Conservation (phyloP, 2,113 vertebrate genomes). For the Oceanites oceanicus region DNA sequence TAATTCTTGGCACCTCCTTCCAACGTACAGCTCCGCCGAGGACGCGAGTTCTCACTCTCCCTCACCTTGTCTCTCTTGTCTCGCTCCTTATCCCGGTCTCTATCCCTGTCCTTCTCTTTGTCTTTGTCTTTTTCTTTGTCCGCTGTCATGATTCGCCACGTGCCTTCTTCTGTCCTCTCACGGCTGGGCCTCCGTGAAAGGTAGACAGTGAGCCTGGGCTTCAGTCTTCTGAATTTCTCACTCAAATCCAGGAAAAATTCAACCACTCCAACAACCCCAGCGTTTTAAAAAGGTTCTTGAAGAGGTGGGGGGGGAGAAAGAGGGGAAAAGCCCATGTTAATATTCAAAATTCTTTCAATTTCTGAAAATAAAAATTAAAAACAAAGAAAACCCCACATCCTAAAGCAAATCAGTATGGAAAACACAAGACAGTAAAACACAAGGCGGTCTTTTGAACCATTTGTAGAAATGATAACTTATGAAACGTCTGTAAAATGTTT, state of each 20-base stretch:
- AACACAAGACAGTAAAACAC: not conserved
- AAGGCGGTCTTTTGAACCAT: not conserved
- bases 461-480: not conserved
- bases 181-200: slow-evolving; percentile 99
- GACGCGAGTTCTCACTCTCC: slow-evolving; percentile 89
- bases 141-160: slow-evolving; percentile 99
- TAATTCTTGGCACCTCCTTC: slow-evolving; percentile 98
- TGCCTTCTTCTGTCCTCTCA: slow-evolving; percentile 99
- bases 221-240: slow-evolving; percentile 99
- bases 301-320: not conserved
- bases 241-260: slow-evolving; percentile 99
- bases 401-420: not conserved
- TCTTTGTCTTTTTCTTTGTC: slow-evolving; percentile 96
- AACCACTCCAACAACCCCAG: slow-evolving; percentile 97
- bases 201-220: slow-evolving; percentile 99
- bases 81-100: slow-evolving; percentile 88
- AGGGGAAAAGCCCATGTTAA: not conserved
- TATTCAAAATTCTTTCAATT: not conserved
- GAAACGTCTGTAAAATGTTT: not conserved
- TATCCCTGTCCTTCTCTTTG: slow-evolving; percentile 82
- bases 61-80: slow-evolving; percentile 84
- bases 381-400: not conserved
- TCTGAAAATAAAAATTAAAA: not conserved
- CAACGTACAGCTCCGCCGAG: slow-evolving; percentile 92
- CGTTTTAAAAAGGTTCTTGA: slow-evolving; percentile 87